Evolutionary conservation across 2,888 invertebrate species (phyloP).

Genomic region (Tachina lurida): DNA sequence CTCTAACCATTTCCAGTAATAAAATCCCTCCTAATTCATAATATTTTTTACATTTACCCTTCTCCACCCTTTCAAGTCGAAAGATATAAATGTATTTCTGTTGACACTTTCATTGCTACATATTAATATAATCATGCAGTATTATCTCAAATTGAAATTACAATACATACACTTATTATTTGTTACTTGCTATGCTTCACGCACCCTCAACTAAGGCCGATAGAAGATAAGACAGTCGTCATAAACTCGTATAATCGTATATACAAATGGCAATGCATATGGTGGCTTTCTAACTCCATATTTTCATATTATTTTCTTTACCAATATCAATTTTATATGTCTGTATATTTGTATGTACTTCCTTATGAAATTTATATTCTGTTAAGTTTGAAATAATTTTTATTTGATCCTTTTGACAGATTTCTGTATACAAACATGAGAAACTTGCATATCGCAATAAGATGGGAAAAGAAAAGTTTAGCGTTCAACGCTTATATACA

Average conservation of each 20-base stretch:
- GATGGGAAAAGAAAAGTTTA: slow-evolving; percentile 12
- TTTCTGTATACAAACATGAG: background rate
- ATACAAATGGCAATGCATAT: slow-evolving; percentile 11
- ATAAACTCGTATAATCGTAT: background rate
- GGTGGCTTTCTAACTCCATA: background rate
- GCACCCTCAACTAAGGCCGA: slow-evolving; percentile 4
- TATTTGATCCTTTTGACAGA: slow-evolving; percentile 30
- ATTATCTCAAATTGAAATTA: slow-evolving; percentile 64
- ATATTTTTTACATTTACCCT: background rate
- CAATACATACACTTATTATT: slow-evolving; percentile 16
- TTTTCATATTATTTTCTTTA: slow-evolving; percentile 26
- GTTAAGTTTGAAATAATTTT: slow-evolving; percentile 63
- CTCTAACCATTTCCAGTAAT: background rate
- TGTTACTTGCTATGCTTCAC: slow-evolving; percentile 6
- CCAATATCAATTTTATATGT: slow-evolving; percentile 55
- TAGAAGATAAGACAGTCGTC: slow-evolving; percentile 46
- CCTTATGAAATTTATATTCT: slow-evolving; percentile 58
- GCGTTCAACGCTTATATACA: background rate
- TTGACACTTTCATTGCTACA: slow-evolving; percentile 53
- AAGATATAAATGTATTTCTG: slow-evolving; percentile 16
- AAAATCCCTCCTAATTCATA: slow-evolving; percentile 8
- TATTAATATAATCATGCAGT: slow-evolving; percentile 49
- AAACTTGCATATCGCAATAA: background rate
- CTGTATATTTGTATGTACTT: background rate
- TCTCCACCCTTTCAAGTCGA: background rate